Evolutionary conservation across 1,140 invertebrate species (phyloP), one percentile per base, ranked within the genome.

Genomic region (Drosophila virilis): DNA sequence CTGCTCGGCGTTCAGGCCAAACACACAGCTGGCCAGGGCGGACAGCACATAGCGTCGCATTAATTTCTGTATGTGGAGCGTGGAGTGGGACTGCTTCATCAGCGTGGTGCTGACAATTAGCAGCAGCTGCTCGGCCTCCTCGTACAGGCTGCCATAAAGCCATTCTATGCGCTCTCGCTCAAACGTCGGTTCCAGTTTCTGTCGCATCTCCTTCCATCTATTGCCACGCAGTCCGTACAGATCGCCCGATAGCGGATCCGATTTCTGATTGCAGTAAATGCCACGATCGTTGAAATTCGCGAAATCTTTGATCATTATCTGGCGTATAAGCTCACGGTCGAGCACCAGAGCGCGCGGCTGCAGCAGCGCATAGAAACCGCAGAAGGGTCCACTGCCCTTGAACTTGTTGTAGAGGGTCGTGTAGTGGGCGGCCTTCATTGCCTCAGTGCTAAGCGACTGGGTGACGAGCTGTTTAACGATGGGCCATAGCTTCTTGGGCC

Each of bases 161-260:
- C 91, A 92, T 79, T 93, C 94, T 66, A 95, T 92, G 84, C 94
- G 94, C 8, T 93, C 93, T 0, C 93, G 92, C 1, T 94, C 95
- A 74, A 96, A 96, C 2, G 93, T 94, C 4, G 95, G 94, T 51
- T 94, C 94, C 38, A 96, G 92, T 66, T 95, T 94, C 15, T 93
- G 91, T 43, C 95, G 92, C 69, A 96, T 93, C 43, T 93, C 90
- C 76, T 93, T 93, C 95, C 95, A 96, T 13, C 92, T 91, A 12
- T 93, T 85, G 4, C 93, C 94, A 50, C 92, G 91, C 57, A 93
- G 73, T 9, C 92, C 92, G 64, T 94, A 94, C 28, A 94, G 76
- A 83, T 94, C 93, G n/a, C 89, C 92, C n/a, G 92, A 91, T 28
- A 95, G 43, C 2, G 94, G 92, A 60, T 95, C 94, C 50, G 93